phyloP scores from a whole-genome alignment of 2,888 invertebrate genomes.

The Coleophora deauratella region DNA sequence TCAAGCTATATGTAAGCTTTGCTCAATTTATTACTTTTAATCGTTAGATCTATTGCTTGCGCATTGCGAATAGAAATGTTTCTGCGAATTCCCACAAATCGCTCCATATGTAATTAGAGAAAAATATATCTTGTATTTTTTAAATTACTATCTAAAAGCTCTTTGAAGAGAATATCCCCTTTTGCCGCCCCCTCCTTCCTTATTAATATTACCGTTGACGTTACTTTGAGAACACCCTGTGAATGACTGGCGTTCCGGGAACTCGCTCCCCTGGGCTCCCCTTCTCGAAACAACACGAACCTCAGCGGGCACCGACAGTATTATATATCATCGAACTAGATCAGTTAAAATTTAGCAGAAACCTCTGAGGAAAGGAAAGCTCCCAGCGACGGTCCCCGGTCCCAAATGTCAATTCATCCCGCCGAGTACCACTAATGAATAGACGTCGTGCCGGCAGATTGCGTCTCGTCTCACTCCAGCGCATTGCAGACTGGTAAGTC shows the following conservation, averaged over 20 bases:
- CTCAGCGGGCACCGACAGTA: not conserved
- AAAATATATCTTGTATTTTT: not conserved
- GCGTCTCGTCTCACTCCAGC: constrained; percentile 45
- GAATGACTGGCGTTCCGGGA: too few relatives aligned
- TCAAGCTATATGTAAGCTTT: too few relatives aligned
- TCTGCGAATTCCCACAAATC: too few relatives aligned
- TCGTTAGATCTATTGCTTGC: too few relatives aligned
- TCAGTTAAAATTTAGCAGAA: constrained; percentile 55
- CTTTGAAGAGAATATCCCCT: not conserved
- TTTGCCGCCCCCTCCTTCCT: not conserved
- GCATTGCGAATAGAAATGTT: too few relatives aligned
- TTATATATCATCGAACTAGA: constrained; percentile 8
- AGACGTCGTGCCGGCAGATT: constrained; percentile 49
- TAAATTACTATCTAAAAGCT: not conserved
- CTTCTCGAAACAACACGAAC: not conserved
- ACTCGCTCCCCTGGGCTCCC: too few relatives aligned
- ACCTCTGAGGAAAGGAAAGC: constrained; percentile 54
- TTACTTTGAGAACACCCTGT: not conserved
- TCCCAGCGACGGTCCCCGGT: constrained; percentile 51
- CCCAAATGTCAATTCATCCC: constrained; percentile 70
- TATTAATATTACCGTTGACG: not conserved
- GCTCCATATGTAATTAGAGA: too few relatives aligned
- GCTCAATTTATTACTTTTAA: too few relatives aligned
- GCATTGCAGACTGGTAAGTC: constrained; percentile 26
- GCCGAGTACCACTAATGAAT: constrained; percentile 70